Conservation (phyloP, 1,140 invertebrate genomes). For the Drosophila hydei region DNA sequence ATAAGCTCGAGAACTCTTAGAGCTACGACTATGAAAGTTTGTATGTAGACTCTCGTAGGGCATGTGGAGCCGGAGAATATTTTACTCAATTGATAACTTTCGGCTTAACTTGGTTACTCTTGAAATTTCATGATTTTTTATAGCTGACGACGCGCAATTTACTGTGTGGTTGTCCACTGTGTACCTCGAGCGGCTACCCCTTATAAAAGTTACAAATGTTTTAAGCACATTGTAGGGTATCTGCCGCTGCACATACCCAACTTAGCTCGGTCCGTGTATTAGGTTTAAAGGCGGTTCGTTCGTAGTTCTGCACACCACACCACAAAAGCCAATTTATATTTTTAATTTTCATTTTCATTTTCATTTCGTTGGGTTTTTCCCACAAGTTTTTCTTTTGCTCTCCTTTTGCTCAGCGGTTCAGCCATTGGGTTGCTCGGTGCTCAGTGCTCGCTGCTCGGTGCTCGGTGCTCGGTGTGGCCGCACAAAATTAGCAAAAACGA, state of each 20-base stretch:
- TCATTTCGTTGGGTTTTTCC: slow-evolving; percentile 24
- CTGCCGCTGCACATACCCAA: neutral
- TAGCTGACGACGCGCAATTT: too few relatives aligned
- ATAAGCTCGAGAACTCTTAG: too few relatives aligned
- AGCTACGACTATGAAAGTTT: too few relatives aligned
- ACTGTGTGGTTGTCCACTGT: too few relatives aligned
- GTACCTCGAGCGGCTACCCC: too few relatives aligned
- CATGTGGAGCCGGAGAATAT: too few relatives aligned
- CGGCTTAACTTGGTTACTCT: too few relatives aligned
- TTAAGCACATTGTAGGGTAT: too few relatives aligned
- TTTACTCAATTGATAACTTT: too few relatives aligned
- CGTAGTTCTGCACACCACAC: slow-evolving; percentile 34
- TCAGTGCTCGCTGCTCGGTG: slow-evolving; percentile 18
- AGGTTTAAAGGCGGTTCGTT: slow-evolving; percentile 11
- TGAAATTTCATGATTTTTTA: too few relatives aligned
- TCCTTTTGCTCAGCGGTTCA: slow-evolving; percentile 12
- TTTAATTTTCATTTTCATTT: slow-evolving; percentile 55
- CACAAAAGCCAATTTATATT: slow-evolving; percentile 71
- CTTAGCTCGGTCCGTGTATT: neutral
- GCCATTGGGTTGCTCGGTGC: slow-evolving; percentile 46
- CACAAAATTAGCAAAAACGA: slow-evolving; percentile 63
- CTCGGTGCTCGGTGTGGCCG: slow-evolving; percentile 62
- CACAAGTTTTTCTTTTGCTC: slow-evolving; percentile 27
- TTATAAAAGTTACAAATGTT: too few relatives aligned
- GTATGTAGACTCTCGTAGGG: too few relatives aligned